A percentile compares a stretch with the other conserved stretches of the same genome.
Evolutionary conservation across 2,113 vertebrate genomes (phyloP).

Genomic region (Melozone crissalis): DNA sequence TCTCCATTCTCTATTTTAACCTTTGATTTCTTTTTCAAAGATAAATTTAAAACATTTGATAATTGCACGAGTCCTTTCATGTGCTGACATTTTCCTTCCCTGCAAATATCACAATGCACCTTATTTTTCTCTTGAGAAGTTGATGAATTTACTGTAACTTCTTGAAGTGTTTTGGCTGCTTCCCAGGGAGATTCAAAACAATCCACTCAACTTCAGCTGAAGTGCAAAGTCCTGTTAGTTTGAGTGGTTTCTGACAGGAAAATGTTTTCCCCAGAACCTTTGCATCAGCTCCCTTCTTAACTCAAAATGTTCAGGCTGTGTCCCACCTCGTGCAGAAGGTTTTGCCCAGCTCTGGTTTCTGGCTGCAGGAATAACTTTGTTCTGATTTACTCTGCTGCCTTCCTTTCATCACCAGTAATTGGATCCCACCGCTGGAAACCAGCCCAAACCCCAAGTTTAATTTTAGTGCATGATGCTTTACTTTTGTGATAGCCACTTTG

Average conservation of each 20-base stretch:
- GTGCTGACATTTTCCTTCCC: background rate
- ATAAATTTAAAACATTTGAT: background rate
- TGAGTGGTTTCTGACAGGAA: background rate
- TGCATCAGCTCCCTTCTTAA: background rate
- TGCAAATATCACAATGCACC: background rate
- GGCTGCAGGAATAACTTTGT: background rate
- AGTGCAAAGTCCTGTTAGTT: background rate
- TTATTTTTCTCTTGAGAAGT: background rate
- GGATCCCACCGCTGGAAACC: slow-evolving; percentile 14
- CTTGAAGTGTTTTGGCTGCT: background rate
- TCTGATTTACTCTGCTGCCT: slow-evolving; percentile 1
- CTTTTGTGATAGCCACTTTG: slow-evolving; percentile 4
- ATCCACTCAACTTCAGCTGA: background rate
- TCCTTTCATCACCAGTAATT: background rate
- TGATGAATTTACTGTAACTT: background rate
- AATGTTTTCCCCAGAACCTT: background rate
- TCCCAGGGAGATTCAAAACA: background rate
- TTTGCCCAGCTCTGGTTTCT: background rate
- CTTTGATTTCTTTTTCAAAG: background rate
- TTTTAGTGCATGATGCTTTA: background rate
- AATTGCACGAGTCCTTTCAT: background rate
- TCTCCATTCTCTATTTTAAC: background rate
- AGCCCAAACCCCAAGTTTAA: slow-evolving; percentile 31
- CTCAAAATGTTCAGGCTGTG: background rate
- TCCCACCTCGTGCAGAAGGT: background rate